Conservation (phyloP, 2,113 vertebrate genomes). For the Takifugu bimaculatus region DNA sequence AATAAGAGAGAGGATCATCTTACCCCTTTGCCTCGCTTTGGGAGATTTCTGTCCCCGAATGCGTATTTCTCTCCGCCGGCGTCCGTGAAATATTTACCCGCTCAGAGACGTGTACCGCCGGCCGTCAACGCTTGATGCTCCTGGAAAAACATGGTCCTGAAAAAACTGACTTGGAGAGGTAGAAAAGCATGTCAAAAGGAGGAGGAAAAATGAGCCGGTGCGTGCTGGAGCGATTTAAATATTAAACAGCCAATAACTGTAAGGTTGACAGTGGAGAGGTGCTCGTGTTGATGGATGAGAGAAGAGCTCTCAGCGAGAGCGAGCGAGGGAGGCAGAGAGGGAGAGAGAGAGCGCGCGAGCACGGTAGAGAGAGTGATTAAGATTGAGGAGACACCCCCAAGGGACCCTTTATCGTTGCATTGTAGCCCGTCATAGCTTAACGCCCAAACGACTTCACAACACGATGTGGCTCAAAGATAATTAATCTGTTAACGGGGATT, state of each 20-base stretch:
- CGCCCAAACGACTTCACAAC: slow-evolving; percentile 46
- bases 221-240: slow-evolving; percentile 41
- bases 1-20: slow-evolving; percentile 32
- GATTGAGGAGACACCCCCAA: slow-evolving; percentile 70
- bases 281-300: slow-evolving; percentile 70
- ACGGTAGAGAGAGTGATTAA: slow-evolving; percentile 55
- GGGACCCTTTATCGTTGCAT: slow-evolving; percentile 65
- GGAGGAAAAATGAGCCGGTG: neutral
- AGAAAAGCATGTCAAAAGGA: slow-evolving; percentile 33
- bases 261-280: slow-evolving; percentile 65
- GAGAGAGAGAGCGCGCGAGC: slow-evolving; percentile 17
- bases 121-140: slow-evolving; percentile 55
- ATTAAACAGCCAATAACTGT: slow-evolving; percentile 60
- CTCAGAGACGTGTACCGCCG: slow-evolving; percentile 62
- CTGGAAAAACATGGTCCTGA: slow-evolving; percentile 69
- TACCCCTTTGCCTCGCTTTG: slow-evolving; percentile 65
- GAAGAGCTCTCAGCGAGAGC: slow-evolving; percentile 56
- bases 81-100: slow-evolving; percentile 62
- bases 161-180: slow-evolving; percentile 49
- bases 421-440: slow-evolving; percentile 48
- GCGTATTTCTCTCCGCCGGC: slow-evolving; percentile 42
- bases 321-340: slow-evolving; percentile 38
- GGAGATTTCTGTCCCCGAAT: slow-evolving; percentile 48
- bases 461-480: slow-evolving; percentile 62
- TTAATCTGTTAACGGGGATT: slow-evolving; percentile 64